Evolutionary conservation across 1,140 invertebrate species (phyloP).

Genomic region (Platyura marginata): DNA sequence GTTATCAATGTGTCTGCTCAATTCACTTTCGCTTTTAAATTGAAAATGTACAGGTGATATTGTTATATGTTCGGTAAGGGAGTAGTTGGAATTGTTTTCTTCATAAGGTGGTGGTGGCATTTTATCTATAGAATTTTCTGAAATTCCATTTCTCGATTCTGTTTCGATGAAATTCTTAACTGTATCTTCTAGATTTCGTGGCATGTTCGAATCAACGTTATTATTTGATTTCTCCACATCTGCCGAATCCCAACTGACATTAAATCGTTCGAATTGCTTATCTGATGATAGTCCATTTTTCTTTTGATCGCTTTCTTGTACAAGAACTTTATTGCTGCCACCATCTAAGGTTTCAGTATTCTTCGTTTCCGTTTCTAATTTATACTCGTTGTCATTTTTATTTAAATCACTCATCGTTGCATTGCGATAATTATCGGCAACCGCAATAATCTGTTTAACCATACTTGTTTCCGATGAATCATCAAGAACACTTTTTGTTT

Average conservation of each 20-base stretch:
- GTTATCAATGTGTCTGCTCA: background rate
- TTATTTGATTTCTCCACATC: background rate
- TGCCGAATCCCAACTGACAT: background rate
- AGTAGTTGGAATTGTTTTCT: background rate
- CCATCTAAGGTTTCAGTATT: background rate
- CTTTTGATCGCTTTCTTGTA: background rate
- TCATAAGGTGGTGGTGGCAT: too few relatives aligned
- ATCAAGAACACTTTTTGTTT: slow-evolving; percentile 11
- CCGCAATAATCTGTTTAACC: too few relatives aligned
- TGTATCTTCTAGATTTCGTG: background rate
- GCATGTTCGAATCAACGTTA: background rate
- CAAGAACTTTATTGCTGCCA: background rate
- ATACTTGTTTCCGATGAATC: slow-evolving; percentile 10
- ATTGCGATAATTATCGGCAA: background rate
- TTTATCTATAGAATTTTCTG: background rate
- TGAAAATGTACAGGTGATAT: background rate
- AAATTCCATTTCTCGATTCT: background rate
- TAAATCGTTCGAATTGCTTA: background rate
- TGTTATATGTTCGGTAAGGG: background rate
- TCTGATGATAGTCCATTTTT: too few relatives aligned
- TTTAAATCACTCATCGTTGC: background rate
- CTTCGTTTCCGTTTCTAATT: background rate
- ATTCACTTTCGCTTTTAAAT: background rate
- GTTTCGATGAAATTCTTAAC: background rate
- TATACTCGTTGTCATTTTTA: background rate